Conservation (phyloP, 2,113 vertebrate species). For the Scomber scombrus region DNA sequence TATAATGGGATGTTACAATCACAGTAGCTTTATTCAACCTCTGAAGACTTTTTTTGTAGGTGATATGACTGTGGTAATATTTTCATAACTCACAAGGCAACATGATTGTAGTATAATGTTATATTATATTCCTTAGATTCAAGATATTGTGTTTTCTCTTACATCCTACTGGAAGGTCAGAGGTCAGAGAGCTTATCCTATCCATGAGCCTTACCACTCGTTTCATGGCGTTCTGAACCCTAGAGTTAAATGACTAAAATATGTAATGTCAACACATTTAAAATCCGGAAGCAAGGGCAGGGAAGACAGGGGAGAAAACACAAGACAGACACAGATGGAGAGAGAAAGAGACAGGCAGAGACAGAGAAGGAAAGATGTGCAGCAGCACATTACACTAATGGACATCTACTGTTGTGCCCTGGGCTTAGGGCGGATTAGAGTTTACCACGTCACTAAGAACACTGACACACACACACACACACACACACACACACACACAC, state of each 20-base stretch:
- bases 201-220: background rate
- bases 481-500: slow-evolving; percentile 52
- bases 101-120: background rate
- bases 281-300: background rate
- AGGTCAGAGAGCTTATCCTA: slow-evolving; percentile 29
- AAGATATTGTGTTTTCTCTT: slow-evolving; percentile 7
- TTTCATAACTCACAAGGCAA: background rate
- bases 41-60: background rate
- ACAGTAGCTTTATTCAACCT: background rate
- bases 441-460: slow-evolving; percentile 77
- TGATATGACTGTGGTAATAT: background rate
- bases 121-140: background rate
- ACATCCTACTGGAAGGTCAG: background rate
- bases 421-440: slow-evolving; percentile 79
- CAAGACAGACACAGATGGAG: background rate
- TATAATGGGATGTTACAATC: background rate
- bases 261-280: background rate
- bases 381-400: slow-evolving; percentile 76
- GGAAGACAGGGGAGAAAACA: background rate
- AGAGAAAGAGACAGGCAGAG: slow-evolving; percentile 22
- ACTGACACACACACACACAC: slow-evolving; percentile 43
- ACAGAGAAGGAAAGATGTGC: slow-evolving; percentile 55
- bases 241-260: slow-evolving; percentile 11
- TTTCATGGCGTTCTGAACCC: background rate
- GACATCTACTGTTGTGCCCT: slow-evolving; percentile 74